phyloP scores from a whole-genome alignment of 2,113 vertebrate species.

The Nanger granti region DNA sequence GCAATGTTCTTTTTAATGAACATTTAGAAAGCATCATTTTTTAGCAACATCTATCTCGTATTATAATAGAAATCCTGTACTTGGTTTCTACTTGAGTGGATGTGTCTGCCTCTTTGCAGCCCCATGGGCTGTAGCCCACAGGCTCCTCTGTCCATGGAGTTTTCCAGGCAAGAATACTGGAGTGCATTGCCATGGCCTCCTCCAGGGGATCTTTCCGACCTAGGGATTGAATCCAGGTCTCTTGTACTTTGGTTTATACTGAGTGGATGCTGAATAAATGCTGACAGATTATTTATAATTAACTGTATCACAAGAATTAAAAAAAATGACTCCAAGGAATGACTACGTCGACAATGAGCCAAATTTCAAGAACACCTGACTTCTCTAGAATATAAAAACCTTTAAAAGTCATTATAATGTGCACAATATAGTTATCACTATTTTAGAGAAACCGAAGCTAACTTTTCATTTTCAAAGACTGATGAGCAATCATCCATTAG shows the following conservation, averaged over 20 bases:
- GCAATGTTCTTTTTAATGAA: neutral
- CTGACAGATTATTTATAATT: neutral
- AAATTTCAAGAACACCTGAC: neutral
- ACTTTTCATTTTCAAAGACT: constrained; percentile 66
- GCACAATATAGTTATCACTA: neutral
- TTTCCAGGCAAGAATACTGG: neutral
- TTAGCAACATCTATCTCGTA: neutral
- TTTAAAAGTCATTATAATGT: constrained; percentile 25
- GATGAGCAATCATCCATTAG: constrained; percentile 8
- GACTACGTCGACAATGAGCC: neutral
- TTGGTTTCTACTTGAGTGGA: neutral
- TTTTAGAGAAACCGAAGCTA: constrained; percentile 67
- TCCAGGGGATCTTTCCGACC: neutral
- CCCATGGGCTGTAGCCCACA: neutral
- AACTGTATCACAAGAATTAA: neutral
- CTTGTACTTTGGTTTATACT: neutral
- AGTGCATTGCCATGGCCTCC: neutral
- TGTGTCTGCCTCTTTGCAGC: neutral
- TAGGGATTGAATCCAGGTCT: neutral
- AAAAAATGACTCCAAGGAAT: constrained; percentile 8
- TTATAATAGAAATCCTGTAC: neutral
- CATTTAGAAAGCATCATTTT: neutral
- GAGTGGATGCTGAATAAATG: neutral
- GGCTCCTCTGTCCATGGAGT: neutral
- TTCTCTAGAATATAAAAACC: neutral